phyloP scores from a whole-genome alignment of 2,797 vertebrate genomes.

The Pampus argenteus region DNA sequence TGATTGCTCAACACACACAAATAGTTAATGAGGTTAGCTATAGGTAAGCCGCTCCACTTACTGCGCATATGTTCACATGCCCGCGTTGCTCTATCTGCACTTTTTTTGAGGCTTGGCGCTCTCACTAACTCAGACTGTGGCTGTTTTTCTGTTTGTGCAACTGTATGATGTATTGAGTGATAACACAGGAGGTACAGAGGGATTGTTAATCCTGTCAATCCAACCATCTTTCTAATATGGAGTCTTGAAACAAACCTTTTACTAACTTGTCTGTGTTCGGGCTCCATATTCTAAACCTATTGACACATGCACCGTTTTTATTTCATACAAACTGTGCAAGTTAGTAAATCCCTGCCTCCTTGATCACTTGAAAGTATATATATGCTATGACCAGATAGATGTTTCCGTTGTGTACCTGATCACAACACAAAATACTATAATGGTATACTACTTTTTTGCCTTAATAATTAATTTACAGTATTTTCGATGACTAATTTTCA shows the following conservation, averaged over 20 bases:
- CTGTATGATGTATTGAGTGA: slow-evolving; percentile 46
- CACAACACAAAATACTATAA: background rate
- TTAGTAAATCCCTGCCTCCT: slow-evolving; percentile 60
- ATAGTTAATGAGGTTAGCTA: slow-evolving; percentile 16
- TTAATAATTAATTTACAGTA: background rate
- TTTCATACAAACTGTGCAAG: background rate
- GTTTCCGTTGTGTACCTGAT: background rate
- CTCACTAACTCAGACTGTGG: slow-evolving; percentile 42
- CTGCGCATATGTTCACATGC: slow-evolving; percentile 42
- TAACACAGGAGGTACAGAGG: slow-evolving; percentile 51
- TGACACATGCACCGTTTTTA: background rate
- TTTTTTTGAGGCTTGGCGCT: slow-evolving; percentile 51
- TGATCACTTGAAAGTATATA: slow-evolving; percentile 50
- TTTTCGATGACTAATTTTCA: background rate
- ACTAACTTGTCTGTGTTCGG: background rate
- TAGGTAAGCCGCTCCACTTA: slow-evolving; percentile 24
- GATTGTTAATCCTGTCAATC: slow-evolving; percentile 27
- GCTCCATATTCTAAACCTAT: background rate
- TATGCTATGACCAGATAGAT: slow-evolving; percentile 72
- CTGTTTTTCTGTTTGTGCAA: slow-evolving; percentile 38
- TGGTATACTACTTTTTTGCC: background rate
- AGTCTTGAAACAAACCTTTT: background rate
- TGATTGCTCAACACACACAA: slow-evolving; percentile 43
- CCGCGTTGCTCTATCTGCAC: slow-evolving; percentile 46
- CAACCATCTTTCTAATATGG: background rate